Base-by-base conservation (phyloP, 2,888 invertebrate species). In the Lagria hirta region DNA sequence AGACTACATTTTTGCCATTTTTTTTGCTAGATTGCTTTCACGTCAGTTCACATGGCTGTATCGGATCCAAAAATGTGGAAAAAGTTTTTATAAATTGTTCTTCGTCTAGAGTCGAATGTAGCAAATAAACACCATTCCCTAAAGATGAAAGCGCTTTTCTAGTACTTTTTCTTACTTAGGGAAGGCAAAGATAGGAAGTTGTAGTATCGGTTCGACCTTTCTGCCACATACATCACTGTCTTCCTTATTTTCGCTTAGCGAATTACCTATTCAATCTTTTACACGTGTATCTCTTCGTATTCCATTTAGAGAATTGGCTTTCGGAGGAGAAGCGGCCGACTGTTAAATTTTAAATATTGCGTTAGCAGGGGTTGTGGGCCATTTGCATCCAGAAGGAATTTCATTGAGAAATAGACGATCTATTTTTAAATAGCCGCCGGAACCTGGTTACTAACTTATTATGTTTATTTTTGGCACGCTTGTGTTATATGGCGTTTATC, bases 301-400 rank as follows among this genome's bases (percentile, higher is more conserved):
- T 57, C 57, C 57, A 58, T 57, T 58, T 58, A 45, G 37, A 35
- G 52, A 50, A 58, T 55, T 58, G 56, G 49, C 51, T 49, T 34
- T 38, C 24, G 32, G 28, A 38, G 37, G 14, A 46, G 34, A 30
- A 26, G 30, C 36, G 29, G 35, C 23, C 27, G 27, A 34, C 41
- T 41, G 48, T 49, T 53, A 44, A 51, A 51, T 49, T 53, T 53
- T 51, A 24, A 48, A 48, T 27, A 43, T 34, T 27, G 35, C 44
- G 22, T 23, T 15, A n/a, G 34, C 21, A 20, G 24, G 27, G 23
- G 28, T 32, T 28, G 32, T 29, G 47, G 46, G 37, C 49, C 45
- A 58, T 61, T 62, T 61, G 53, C 57, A 57, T 58, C 49, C 49
- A 51, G 49, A 27, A 30, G 27, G 27, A 48, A 48, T 43, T 46